Conservation (phyloP, 2,797 vertebrate genomes). For the Steatocranus sp. region DNA sequence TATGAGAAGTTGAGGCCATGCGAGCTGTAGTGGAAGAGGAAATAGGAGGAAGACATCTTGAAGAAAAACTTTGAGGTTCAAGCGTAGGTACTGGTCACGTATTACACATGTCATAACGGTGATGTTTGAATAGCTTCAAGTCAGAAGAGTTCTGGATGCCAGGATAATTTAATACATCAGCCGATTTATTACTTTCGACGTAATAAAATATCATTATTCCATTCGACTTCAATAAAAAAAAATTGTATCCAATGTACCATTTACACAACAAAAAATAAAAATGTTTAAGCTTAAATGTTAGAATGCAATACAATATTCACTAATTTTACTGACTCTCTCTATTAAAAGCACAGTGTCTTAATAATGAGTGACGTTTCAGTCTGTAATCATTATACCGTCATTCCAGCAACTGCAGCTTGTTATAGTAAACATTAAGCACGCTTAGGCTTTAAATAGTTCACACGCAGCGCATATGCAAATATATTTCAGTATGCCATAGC, state of each 20-base stretch:
- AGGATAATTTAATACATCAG: neutral
- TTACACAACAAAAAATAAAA: neutral
- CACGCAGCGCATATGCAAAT: neutral
- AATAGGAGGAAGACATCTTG: neutral
- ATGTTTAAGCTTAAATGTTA: neutral
- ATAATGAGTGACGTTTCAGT: neutral
- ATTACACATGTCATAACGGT: neutral
- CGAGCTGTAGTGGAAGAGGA: neutral
- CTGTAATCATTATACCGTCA: neutral
- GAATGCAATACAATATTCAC: neutral
- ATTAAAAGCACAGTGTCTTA: neutral
- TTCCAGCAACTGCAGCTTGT: neutral
- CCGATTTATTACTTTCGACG: neutral
- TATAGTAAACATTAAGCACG: neutral
- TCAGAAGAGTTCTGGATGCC: neutral
- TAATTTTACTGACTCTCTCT: neutral
- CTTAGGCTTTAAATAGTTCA: neutral
- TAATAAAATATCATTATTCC: neutral
- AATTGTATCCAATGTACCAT: rapidly evolving
- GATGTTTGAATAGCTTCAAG: neutral
- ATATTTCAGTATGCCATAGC: constrained; percentile 1
- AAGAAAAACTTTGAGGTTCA: neutral
- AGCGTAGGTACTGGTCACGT: neutral
- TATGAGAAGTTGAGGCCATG: constrained; percentile 24
- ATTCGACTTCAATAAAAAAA: neutral